These are phyloP conservation scores for Gymnarchus niloticus DNA, from an alignment of 2,113 vertebrate genomes.

Conservation along the genomic window DNA sequence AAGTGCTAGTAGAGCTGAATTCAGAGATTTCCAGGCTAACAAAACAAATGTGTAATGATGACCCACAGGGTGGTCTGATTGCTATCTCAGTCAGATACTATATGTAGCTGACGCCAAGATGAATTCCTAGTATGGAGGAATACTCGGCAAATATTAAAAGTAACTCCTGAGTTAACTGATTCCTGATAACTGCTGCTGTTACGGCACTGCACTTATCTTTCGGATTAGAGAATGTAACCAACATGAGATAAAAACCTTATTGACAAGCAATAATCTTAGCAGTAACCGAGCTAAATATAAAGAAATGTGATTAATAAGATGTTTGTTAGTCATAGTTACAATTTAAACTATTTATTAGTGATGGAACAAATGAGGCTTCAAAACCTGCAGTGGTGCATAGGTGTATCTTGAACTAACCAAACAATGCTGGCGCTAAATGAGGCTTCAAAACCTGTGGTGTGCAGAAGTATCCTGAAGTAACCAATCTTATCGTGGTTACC, in stretches of 20 bases:
- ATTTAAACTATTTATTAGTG: no score
- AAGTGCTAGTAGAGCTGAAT: neutral
- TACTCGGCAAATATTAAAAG: no score
- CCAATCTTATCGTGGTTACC: no score
- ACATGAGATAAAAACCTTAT: neutral
- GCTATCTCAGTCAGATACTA: neutral
- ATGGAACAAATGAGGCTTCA: neutral
- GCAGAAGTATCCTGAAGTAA: no score
- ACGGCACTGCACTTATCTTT: neutral
- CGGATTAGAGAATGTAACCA: neutral
- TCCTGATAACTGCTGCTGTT: no score
- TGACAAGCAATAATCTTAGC: neutral
- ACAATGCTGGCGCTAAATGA: no score
- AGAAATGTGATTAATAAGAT: neutral
- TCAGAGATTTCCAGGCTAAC: neutral
- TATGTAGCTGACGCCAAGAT: no score
- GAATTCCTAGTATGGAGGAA: no score
- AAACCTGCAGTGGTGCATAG: neutral
- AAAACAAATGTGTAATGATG: neutral
- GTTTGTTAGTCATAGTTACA: neutral
- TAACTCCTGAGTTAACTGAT: no score
- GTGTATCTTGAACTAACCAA: no score
- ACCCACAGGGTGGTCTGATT: neutral
- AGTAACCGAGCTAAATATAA: neutral
- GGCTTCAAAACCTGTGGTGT: no score